phyloP scores from a whole-genome alignment of 2,113 vertebrate genomes.

The Nicator chloris region DNA sequence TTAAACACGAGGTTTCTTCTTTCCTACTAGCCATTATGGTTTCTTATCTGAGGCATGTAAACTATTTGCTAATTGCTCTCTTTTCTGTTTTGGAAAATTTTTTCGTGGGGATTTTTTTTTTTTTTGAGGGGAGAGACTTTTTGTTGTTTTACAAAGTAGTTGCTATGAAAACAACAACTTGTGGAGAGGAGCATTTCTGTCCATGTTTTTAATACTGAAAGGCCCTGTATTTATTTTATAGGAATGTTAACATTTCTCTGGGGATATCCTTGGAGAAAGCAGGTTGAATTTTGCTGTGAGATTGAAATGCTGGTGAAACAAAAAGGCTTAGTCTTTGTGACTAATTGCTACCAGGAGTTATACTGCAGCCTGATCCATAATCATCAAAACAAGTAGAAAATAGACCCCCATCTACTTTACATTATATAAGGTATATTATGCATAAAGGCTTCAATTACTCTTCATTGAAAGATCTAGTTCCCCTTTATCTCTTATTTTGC shows the following conservation, averaged over 20 bases:
- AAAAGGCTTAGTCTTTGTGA: neutral
- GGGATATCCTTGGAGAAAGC: neutral
- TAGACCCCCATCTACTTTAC: neutral
- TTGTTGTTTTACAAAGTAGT: neutral
- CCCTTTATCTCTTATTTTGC: neutral
- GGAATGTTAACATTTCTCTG: neutral
- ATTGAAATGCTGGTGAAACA: neutral
- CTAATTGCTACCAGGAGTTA: neutral
- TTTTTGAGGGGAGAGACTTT: neutral
- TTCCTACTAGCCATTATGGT: conserved; percentile 36
- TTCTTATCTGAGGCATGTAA: conserved; percentile 61
- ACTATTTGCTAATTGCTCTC: conserved; percentile 55
- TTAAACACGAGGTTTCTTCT: conserved; percentile 47
- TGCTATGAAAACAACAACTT: neutral
- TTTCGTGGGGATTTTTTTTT: neutral
- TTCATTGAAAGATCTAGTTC: neutral
- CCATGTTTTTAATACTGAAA: neutral
- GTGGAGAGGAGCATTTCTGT: neutral
- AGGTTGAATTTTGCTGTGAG: neutral
- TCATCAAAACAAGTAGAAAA: neutral
- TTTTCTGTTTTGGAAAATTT: neutral
- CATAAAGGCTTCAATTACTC: neutral
- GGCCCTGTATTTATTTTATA: neutral
- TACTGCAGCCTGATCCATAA: neutral
- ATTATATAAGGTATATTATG: neutral